Evolutionary conservation across 2,888 invertebrate species (phyloP).

Genomic region (Morpho helenor): DNA sequence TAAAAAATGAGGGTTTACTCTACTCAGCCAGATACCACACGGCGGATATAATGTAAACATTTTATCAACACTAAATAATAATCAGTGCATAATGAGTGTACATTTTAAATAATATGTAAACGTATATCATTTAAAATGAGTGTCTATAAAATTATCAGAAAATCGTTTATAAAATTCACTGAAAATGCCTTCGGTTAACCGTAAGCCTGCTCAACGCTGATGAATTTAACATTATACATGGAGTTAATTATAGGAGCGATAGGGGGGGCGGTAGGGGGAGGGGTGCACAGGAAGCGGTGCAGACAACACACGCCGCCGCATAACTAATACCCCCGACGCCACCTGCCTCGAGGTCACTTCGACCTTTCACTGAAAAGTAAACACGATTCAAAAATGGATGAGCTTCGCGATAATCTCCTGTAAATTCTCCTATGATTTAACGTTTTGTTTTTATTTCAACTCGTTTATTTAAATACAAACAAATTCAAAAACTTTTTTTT

Average conservation of each 20-base stretch:
- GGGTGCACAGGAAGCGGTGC: conserved; percentile 52
- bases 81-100: background rate
- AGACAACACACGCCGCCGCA: conserved; percentile 55
- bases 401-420: conserved; percentile 3
- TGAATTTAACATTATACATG: conserved; percentile 26
- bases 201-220: conserved; percentile 19
- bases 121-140: background rate
- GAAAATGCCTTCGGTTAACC: conserved; percentile 12
- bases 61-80: too few species aligned
- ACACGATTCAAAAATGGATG: conserved; percentile 27
- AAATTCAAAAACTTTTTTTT: too few species aligned
- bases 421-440: too few species aligned
- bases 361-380: conserved; percentile 35
- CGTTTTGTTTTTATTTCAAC: too few species aligned
- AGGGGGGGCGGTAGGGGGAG: conserved; percentile 24
- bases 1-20: too few species aligned
- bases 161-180: background rate
- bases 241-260: conserved; percentile 31
- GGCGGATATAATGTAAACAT: too few species aligned
- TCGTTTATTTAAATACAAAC: background rate
- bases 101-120: too few species aligned
- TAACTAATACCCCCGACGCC: conserved; percentile 52
- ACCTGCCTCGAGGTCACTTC: conserved; percentile 42
- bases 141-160: background rate
- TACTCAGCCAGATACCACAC: too few species aligned